Evolutionary conservation across 2,888 invertebrate genomes (phyloP), one percentile per base, ranked within the genome.

Genomic region (Venustoraphidia nigricollis): DNA sequence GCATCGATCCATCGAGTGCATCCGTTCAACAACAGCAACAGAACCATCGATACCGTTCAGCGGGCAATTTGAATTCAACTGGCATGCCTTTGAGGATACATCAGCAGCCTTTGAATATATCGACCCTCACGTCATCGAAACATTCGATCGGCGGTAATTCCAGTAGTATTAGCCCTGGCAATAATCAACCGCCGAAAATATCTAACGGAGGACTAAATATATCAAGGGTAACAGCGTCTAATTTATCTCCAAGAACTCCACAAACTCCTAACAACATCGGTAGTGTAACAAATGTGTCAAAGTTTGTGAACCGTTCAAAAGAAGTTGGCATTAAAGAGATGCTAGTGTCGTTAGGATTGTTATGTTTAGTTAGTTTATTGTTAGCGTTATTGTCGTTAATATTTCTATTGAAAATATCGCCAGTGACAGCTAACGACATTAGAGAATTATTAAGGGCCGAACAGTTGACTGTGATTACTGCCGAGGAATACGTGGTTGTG

Each of bases 401-500:
- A 61, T 89, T 92, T 62, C 72, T 91, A 53, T 70, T 91, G 60
- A 85, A 88, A 72, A 87, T 90, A 61, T 86, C 89, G 10, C 82
- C 83, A 53, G 68, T 81, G 64, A 65, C 78, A 57, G 68, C 80
- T 62, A 64, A 77, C 61, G 72, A 71, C 52, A 69, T 71, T 61
- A 72, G 61, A 61, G 75, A 69, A 54, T 59, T 69, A 55, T 68
- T 78, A 43, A 69, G 78, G 49, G 65, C 67, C 13, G 70, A 71
- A 68, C 76, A 62, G 66, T 68, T 65, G 62, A 75, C 66, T 59
- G 72, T 66, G 62, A 76, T 77, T 60, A 77, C 72, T 54, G 76
- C 76, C 34, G 88, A 88, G 62, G 90, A 91, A 64, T 89, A 88
- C 63, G 82, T 84, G 51, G 83, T 88, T 58, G 88, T 93, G 53